phyloP scores from a whole-genome alignment of 2,888 invertebrate genomes.

The Limnephilus marmoratus region DNA sequence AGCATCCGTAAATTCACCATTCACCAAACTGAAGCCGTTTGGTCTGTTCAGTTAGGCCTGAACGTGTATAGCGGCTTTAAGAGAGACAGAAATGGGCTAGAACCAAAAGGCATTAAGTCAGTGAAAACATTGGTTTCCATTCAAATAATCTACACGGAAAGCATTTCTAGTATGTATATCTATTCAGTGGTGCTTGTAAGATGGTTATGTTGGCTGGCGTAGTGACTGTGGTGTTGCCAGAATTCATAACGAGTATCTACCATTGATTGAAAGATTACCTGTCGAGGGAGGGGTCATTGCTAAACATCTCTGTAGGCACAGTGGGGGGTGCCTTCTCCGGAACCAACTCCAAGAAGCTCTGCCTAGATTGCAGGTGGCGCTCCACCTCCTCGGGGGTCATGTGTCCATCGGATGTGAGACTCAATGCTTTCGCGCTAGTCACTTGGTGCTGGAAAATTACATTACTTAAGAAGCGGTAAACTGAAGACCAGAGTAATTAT shows the following conservation, averaged over 20 bases:
- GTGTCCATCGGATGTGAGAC: constrained; percentile 85
- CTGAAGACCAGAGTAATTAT: neutral
- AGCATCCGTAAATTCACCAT: too few relatives aligned
- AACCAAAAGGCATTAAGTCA: too few relatives aligned
- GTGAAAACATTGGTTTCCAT: too few relatives aligned
- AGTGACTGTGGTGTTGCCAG: neutral
- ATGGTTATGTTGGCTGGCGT: too few relatives aligned
- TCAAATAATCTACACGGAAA: too few relatives aligned
- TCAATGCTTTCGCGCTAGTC: constrained; percentile 74
- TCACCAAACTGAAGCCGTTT: too few relatives aligned
- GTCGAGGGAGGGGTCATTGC: constrained; percentile 93
- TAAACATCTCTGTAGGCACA: constrained; percentile 95
- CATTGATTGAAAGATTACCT: constrained; percentile 75
- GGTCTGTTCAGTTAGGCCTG: too few relatives aligned
- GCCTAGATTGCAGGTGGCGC: constrained; percentile 90
- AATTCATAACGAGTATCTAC: neutral
- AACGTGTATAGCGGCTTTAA: too few relatives aligned
- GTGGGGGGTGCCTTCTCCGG: constrained; percentile 92
- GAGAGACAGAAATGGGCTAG: too few relatives aligned
- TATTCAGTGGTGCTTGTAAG: too few relatives aligned
- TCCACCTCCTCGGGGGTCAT: constrained; percentile 96
- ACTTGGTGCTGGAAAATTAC: constrained; percentile 75
- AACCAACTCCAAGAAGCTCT: constrained; percentile 86
- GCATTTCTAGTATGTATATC: too few relatives aligned
- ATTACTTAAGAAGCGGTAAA: constrained; percentile 54